Base-by-base conservation (phyloP, 2,113 vertebrate genomes). In the Rhinolophus sinicus region DNA sequence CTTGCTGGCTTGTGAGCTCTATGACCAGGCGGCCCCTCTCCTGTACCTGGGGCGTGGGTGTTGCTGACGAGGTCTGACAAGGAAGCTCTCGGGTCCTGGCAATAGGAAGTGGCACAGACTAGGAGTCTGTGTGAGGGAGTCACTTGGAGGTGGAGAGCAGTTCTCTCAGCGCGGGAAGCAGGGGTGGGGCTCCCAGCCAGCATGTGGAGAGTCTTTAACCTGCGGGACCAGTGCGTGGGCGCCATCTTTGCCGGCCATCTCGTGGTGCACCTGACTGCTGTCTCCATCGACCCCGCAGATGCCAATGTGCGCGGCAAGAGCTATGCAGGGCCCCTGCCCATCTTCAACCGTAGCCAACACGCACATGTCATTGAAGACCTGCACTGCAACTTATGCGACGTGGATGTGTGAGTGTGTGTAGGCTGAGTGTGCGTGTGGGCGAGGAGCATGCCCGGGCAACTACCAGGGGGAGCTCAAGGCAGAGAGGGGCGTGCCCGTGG, bases 351-450 rank as follows among this genome's bases (percentile, higher is more conserved):
- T 96, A 99, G 97, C 81, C 99, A 99, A 3, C 99, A 99, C 0
- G 98, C 99, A 6, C 99, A 99, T 24, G 99, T 99, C 98, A 99
- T 99, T 87, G 99, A 99, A 98, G 99, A 99, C 98, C 99, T 99
- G 96, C 99, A 99, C 98, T 99, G 99, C 98, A 99, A 99, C 98
- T 99, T 99, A 95, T 99, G 99, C 96, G 99, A 99, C 85, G 99
- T 99, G 3, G 99, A 99, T 78, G 99, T 99, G 99, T 99, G 99
- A 99, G 99, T 99, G 97, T 50, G 40, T 69, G 38, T 38, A 44
- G 69, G 9, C 44, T n/a, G 50, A 8, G 88, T n/a, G 72, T 28
- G 54, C 13, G 0, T 16, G 83, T 47, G 88, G 28, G 54, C 0
- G 0, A 19, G 11, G 50, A 24, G 35, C 22, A 35, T 40, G 10